Conservation (phyloP, 1,140 invertebrate species). For the Batillaria attramentaria region DNA sequence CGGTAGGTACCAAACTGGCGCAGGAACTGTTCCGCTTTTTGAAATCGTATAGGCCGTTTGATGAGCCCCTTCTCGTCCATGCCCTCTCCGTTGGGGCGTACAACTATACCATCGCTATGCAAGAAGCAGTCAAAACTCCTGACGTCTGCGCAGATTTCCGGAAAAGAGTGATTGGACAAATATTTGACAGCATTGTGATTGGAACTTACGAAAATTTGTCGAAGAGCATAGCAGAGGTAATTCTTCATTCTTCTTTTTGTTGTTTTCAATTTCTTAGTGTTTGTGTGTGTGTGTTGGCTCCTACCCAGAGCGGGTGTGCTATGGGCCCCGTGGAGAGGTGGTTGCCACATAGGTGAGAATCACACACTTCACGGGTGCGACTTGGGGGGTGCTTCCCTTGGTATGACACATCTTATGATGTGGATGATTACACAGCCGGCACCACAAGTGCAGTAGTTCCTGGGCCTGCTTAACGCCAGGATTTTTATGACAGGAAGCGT, state of each 20-base stretch:
- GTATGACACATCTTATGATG: too few relatives aligned
- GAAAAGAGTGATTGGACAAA: conserved; percentile 42
- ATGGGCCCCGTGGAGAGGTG: too few relatives aligned
- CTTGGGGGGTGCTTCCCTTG: too few relatives aligned
- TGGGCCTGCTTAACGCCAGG: too few relatives aligned
- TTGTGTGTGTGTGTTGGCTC: background rate
- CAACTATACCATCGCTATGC: conserved; percentile 44
- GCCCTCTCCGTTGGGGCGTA: conserved; percentile 54
- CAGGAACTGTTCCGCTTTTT: conserved; percentile 40
- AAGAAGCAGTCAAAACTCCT: background rate
- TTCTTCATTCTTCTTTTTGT: background rate
- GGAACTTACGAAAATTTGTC: conserved; percentile 51
- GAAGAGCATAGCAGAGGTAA: conserved; percentile 36
- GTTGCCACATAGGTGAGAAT: too few relatives aligned
- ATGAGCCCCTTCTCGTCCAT: conserved; percentile 42
- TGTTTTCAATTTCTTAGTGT: background rate
- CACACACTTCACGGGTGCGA: too few relatives aligned
- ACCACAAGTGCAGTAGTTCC: too few relatives aligned
- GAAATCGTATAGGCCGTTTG: conserved; percentile 8
- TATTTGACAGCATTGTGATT: conserved; percentile 54
- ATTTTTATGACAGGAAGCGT: too few relatives aligned
- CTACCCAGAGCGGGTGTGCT: too few relatives aligned
- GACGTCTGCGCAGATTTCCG: conserved; percentile 37
- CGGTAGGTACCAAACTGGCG: conserved; percentile 32
- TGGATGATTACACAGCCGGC: too few relatives aligned